These are phyloP conservation scores for Tragelaphus scriptus DNA, from an alignment of 2,113 vertebrate genomes.

Conservation along the genomic window DNA sequence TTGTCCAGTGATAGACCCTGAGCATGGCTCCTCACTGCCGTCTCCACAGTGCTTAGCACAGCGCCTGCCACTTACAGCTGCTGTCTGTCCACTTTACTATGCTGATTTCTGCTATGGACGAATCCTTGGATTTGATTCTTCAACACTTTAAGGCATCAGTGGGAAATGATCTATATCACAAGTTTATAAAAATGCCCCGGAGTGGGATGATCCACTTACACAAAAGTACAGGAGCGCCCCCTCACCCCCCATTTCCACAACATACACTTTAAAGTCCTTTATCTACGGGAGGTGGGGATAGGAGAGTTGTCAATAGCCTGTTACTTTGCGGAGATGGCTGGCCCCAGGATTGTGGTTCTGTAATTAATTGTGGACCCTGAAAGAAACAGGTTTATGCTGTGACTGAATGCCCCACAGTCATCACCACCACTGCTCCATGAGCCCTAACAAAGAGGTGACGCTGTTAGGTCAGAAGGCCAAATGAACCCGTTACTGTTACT, in stretches of 20 bases:
- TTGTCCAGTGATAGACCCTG: neutral
- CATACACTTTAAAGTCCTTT: too few relatives aligned
- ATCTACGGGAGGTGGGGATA: neutral
- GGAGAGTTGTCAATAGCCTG: neutral
- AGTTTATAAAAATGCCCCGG: neutral
- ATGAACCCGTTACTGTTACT: rapidly evolving
- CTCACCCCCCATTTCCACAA: neutral
- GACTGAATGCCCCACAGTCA: neutral
- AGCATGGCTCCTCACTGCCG: neutral
- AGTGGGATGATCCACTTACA: neutral
- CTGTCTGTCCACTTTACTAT: neutral
- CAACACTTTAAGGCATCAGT: neutral
- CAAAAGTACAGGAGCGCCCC: neutral
- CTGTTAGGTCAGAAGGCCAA: neutral
- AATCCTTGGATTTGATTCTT: neutral
- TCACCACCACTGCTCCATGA: neutral
- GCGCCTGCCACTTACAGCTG: neutral
- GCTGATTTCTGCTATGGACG: neutral
- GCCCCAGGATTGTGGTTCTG: neutral
- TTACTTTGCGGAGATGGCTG: neutral
- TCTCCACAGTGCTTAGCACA: neutral
- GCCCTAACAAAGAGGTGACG: neutral
- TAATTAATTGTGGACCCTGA: neutral
- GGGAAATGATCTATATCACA: neutral
- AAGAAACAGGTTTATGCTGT: neutral